These are phyloP conservation scores for Amia ocellicauda DNA, from an alignment of 2,113 vertebrate species.

Conservation along the genomic window DNA sequence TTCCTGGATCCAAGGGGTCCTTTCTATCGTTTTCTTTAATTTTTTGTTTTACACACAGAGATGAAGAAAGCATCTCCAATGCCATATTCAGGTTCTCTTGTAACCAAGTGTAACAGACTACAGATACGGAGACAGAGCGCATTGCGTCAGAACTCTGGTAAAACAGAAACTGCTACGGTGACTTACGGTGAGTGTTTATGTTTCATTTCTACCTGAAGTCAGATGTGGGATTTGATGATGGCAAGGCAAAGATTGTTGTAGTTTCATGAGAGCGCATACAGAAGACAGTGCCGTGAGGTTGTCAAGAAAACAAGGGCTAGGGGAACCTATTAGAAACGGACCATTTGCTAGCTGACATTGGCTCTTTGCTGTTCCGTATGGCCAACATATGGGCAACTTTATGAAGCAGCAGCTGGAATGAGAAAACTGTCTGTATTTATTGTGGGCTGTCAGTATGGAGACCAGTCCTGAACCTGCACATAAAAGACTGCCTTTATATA, in stretches of 20 bases:
- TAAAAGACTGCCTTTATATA: no score
- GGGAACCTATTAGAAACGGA: constrained; percentile 61
- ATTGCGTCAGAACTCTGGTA: constrained; percentile 54
- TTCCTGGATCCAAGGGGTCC: constrained; percentile 12
- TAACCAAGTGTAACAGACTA: constrained; percentile 26
- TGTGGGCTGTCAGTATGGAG: constrained; percentile 30
- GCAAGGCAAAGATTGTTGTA: constrained; percentile 58
- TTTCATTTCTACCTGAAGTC: constrained; percentile 63
- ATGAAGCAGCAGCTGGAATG: constrained; percentile 44
- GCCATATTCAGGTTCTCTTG: constrained; percentile 13
- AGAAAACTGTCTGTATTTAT: constrained; percentile 27
- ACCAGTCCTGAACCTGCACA: neutral
- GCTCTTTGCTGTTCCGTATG: constrained; percentile 44
- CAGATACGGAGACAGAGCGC: constrained; percentile 36
- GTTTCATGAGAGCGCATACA: constrained; percentile 27
- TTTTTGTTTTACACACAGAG: no score
- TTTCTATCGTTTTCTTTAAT: constrained; percentile 16
- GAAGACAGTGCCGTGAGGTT: constrained; percentile 47
- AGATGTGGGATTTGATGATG: constrained; percentile 36
- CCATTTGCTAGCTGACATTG: constrained; percentile 60
- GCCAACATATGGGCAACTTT: constrained; percentile 58
- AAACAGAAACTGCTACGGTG: constrained; percentile 51
- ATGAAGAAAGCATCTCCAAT: no score
- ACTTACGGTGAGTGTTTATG: constrained; percentile 56
- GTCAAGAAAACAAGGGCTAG: constrained; percentile 57